These are phyloP conservation scores for Alethe castanea DNA, from an alignment of 2,113 vertebrate species.

Conservation along the genomic window DNA sequence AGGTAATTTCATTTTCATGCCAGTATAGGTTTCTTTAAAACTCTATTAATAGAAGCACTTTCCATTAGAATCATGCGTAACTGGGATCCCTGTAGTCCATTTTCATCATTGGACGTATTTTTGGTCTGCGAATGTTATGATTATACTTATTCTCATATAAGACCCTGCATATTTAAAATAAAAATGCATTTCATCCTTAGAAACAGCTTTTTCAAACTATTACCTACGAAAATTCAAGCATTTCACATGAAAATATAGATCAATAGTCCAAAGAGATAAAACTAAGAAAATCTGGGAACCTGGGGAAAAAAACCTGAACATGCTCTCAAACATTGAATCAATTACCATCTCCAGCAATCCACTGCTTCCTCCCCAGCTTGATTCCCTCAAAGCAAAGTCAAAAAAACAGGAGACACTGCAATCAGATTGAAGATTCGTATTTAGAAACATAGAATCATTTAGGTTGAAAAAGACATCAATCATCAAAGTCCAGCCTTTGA, in stretches of 20 bases:
- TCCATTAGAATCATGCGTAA: not conserved
- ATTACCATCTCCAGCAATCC: not conserved
- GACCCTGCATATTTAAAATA: not conserved
- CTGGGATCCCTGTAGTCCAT: not conserved
- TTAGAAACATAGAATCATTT: not conserved
- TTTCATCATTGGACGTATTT: not conserved
- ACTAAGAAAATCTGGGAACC: not conserved
- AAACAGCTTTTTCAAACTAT: not conserved
- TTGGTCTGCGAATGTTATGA: not conserved
- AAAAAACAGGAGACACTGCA: not conserved
- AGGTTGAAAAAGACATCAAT: not conserved
- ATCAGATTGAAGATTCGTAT: not conserved
- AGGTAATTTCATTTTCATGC: not conserved
- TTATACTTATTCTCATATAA: not conserved
- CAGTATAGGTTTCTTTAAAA: not conserved
- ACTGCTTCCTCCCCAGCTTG: not conserved
- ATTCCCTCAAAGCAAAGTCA: not conserved
- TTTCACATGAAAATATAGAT: not conserved
- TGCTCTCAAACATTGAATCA: not conserved
- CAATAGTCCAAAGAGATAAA: not conserved
- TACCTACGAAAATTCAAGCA: not conserved
- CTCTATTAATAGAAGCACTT: not conserved
- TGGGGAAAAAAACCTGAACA: accelerated
- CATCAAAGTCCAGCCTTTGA: not conserved
- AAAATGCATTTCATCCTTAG: not conserved